phyloP scores from a whole-genome alignment of 1,140 invertebrate species.

The Idris sp. region DNA sequence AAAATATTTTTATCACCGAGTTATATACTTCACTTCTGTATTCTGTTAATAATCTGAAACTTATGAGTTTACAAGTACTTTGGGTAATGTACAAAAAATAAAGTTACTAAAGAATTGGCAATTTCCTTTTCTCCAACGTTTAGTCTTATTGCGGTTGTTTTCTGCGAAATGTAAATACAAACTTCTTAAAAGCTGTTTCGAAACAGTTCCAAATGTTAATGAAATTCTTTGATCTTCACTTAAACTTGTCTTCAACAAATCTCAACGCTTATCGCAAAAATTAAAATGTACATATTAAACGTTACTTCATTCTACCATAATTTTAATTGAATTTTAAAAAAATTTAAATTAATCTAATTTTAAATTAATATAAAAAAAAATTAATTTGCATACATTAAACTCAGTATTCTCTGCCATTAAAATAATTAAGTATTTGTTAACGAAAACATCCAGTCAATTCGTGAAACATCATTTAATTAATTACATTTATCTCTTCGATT shows the following conservation, averaged over 20 bases:
- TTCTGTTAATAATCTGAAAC: too few relatives aligned
- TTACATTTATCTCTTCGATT: neutral
- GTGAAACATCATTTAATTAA: conserved; percentile 33
- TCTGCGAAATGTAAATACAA: conserved; percentile 17
- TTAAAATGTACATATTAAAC: too few relatives aligned
- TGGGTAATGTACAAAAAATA: conserved; percentile 17
- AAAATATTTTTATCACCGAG: too few relatives aligned
- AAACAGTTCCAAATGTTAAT: conserved; percentile 14
- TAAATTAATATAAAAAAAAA: neutral
- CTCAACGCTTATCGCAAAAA: too few relatives aligned
- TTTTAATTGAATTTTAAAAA: too few relatives aligned
- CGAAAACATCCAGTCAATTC: too few relatives aligned
- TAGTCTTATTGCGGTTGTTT: conserved; percentile 21
- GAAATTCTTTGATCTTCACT: conserved; percentile 13
- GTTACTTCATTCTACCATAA: too few relatives aligned
- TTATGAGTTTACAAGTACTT: too few relatives aligned
- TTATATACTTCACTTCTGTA: too few relatives aligned
- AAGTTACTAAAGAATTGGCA: conserved; percentile 5
- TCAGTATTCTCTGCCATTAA: too few relatives aligned
- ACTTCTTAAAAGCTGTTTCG: neutral
- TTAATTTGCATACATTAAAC: neutral
- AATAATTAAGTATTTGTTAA: neutral
- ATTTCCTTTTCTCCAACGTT: conserved; percentile 2
- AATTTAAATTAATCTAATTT: too few relatives aligned
- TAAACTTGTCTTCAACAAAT: conserved; percentile 1